A percentile compares a stretch with the other conserved stretches of the same genome.
phyloP scores from a whole-genome alignment of 2,888 invertebrate species.

The Cephus sareptanus region DNA sequence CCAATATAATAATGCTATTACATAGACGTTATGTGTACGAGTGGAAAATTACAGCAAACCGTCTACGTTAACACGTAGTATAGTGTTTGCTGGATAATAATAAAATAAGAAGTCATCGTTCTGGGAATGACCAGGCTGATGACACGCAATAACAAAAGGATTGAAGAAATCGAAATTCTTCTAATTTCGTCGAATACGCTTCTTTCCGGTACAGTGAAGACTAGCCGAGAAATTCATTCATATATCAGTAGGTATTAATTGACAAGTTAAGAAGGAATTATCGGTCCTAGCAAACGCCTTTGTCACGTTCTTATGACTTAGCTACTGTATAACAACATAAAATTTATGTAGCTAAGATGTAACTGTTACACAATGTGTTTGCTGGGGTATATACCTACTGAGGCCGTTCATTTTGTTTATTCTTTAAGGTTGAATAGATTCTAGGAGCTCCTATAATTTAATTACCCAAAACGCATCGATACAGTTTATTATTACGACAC shows the following conservation, averaged over 20 bases:
- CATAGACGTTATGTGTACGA: not conserved
- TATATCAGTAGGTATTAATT: not conserved
- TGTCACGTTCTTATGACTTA: not conserved
- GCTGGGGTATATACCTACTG: not conserved
- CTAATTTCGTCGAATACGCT: not conserved
- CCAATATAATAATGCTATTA: not conserved
- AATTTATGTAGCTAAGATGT: not conserved
- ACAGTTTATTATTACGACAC: not conserved
- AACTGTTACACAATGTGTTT: not conserved
- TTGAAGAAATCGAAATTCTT: not conserved
- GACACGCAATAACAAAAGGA: not conserved
- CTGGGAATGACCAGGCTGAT: not conserved
- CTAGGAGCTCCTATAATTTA: constrained; percentile 2
- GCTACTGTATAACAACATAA: not conserved
- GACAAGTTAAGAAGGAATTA: not conserved
- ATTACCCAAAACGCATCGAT: constrained; percentile 10
- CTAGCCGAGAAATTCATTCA: not conserved
- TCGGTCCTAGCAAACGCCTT: not conserved
- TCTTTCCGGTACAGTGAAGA: not conserved
- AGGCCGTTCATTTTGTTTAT: not conserved
- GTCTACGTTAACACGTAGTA: not conserved
- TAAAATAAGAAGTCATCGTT: not conserved
- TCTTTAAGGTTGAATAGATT: not conserved
- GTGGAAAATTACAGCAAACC: not conserved
- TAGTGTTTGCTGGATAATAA: not conserved